Conservation (phyloP, 2,888 invertebrate genomes). For the Venustoraphidia nigricollis region DNA sequence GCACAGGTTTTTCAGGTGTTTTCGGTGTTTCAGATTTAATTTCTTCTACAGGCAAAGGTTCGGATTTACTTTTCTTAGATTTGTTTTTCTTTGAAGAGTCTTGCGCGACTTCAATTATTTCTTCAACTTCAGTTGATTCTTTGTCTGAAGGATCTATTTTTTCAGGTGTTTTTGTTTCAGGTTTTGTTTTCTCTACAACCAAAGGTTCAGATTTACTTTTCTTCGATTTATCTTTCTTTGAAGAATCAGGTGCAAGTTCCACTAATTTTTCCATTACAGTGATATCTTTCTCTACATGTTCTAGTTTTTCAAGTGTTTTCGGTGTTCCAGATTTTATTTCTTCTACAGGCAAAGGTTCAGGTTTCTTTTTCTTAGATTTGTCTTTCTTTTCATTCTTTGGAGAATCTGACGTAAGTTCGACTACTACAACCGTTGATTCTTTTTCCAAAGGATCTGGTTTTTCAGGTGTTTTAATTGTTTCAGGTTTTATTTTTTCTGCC, state of each 20-base stretch:
- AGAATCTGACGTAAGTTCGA: not conserved
- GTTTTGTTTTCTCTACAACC: too few species aligned
- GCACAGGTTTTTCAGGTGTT: not conserved
- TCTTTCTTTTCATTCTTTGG: not conserved
- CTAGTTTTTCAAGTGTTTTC: constrained; percentile 3
- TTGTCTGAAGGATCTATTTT: too few species aligned
- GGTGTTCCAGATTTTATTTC: too few species aligned
- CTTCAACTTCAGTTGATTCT: not conserved
- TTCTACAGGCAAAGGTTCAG: too few species aligned
- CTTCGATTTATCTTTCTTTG: too few species aligned
- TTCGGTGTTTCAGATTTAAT: not conserved
- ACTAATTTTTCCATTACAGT: too few species aligned
- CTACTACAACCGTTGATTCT: not conserved
- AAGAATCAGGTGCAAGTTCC: too few species aligned
- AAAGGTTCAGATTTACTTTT: too few species aligned
- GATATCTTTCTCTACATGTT: not conserved
- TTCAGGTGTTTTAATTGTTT: not conserved
- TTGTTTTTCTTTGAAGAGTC: too few species aligned
- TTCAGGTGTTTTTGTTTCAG: too few species aligned
- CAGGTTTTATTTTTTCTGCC: not conserved
- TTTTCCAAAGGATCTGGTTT: not conserved
- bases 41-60: not conserved
- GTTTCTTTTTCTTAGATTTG: not conserved
- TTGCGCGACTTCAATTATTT: not conserved
- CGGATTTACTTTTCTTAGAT: not conserved